A percentile compares a stretch with the other conserved stretches of the same genome.
Conservation (phyloP, 2,888 invertebrate species). For the Pimpla rufipes region DNA sequence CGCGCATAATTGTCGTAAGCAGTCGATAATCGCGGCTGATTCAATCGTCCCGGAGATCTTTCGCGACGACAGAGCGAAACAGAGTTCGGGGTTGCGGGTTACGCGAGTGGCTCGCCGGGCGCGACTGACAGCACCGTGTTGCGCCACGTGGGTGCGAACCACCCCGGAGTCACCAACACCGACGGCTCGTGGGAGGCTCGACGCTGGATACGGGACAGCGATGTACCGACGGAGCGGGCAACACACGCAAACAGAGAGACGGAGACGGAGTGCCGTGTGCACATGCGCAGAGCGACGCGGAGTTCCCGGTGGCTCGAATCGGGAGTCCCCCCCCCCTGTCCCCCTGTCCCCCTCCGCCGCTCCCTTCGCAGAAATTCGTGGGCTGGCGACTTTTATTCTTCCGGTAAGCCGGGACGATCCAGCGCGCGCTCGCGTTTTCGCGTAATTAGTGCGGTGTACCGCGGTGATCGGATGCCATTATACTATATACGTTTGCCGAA, state of each 20-base stretch:
- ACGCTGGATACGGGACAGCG: constrained; percentile 17
- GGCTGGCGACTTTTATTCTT: constrained; percentile 60
- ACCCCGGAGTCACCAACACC: constrained; percentile 73
- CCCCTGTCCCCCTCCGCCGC: constrained; percentile 1
- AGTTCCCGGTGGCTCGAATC: constrained; percentile 18
- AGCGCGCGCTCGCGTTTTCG: constrained; percentile 23
- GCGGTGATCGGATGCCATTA: constrained; percentile 56
- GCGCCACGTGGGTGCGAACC: constrained; percentile 82
- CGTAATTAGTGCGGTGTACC: constrained; percentile 65
- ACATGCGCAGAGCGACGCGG: constrained; percentile 27
- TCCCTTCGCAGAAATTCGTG: constrained; percentile 29
- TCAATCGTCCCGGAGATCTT: background rate
- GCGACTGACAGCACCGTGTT: constrained; percentile 83
- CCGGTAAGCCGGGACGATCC: constrained; percentile 48
- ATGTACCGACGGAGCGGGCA: constrained; percentile 27
- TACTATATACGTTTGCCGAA: constrained; percentile 30
- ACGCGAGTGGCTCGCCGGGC: constrained; percentile 80
- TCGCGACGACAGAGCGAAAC: constrained; percentile 29
- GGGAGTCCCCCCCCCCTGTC: constrained; percentile 24
- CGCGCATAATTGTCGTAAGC: background rate
- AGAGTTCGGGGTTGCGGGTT: constrained; percentile 70
- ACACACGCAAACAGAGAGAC: background rate
- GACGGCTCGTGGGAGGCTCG: constrained; percentile 53
- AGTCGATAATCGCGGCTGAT: background rate
- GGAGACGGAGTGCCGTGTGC: background rate